Evolutionary conservation across 64 coral and sea anemone species (phyloP).

Genomic region (Actinia tenebrosa): DNA sequence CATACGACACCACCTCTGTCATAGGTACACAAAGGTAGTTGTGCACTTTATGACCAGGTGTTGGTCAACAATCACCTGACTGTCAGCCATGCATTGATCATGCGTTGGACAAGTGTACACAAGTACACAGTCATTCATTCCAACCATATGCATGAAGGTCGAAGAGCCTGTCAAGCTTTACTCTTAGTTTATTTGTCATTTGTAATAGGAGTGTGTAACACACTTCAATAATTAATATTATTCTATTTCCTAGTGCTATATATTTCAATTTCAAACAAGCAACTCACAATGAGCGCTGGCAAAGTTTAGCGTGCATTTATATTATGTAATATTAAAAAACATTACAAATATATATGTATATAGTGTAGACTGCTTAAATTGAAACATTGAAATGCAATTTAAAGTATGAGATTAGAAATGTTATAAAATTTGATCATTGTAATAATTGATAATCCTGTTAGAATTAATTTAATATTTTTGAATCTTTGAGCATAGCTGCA

Average conservation of each 20-base stretch:
- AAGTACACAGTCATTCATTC: too few species aligned
- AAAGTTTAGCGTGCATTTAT: neutral
- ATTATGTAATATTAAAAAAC: neutral
- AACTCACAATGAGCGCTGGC: neutral
- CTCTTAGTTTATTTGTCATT: neutral
- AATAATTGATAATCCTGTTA: neutral
- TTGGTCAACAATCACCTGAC: too few species aligned
- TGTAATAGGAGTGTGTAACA: neutral
- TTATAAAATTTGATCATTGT: neutral
- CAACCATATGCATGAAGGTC: too few species aligned
- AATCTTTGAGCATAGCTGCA: too few species aligned
- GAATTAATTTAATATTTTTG: neutral
- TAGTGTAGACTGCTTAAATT: neutral
- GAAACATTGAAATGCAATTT: neutral
- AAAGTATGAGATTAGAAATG: neutral
- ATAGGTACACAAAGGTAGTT: too few species aligned
- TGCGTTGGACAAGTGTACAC: too few species aligned
- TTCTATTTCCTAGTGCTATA: neutral
- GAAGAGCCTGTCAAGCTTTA: too few species aligned
- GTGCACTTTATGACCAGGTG: too few species aligned
- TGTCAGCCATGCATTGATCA: too few species aligned
- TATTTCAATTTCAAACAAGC: conserved; percentile 8
- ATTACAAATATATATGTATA: neutral
- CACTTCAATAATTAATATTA: neutral
- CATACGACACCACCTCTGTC: too few species aligned